Conservation (phyloP, 1,140 invertebrate genomes). For the Metaphire vulgaris region DNA sequence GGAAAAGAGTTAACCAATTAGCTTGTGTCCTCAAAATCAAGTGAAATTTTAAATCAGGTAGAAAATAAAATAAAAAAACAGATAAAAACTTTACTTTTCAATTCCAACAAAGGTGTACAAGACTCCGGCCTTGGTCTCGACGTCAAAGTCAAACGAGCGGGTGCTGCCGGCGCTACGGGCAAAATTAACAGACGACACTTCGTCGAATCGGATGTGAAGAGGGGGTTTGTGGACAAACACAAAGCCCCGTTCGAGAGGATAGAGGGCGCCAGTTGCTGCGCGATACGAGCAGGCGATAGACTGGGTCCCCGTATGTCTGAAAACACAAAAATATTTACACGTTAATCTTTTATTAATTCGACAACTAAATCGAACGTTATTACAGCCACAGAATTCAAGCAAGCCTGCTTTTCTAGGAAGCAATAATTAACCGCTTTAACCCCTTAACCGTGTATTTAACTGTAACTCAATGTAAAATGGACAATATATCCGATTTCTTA, state of each 20-base stretch:
- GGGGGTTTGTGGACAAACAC: slow-evolving; percentile 99
- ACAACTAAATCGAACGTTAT: neutral
- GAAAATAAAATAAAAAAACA: too few species aligned
- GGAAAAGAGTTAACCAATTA: neutral
- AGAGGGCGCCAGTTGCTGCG: slow-evolving; percentile 92
- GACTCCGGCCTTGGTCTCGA: slow-evolving; percentile 82
- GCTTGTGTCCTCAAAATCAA: neutral
- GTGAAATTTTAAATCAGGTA: neutral
- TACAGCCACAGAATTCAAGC: too few species aligned
- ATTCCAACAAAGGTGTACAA: slow-evolving; percentile 94
- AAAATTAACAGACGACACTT: slow-evolving; percentile 92
- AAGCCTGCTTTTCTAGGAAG: too few species aligned
- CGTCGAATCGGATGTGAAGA: slow-evolving; percentile 94
- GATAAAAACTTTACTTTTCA: slow-evolving; percentile 76
- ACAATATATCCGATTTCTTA: too few species aligned
- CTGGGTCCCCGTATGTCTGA: slow-evolving; percentile 79
- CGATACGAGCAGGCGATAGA: slow-evolving; percentile 94
- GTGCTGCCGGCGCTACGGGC: slow-evolving; percentile 90
- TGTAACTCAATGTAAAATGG: too few species aligned
- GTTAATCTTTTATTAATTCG: neutral
- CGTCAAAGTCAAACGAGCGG: slow-evolving; percentile 93
- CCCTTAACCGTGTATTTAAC: too few species aligned
- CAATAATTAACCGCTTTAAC: too few species aligned
- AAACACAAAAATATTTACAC: slow-evolving; percentile 26
- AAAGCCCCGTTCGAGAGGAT: slow-evolving; percentile 97